phyloP scores from a whole-genome alignment of 2,888 invertebrate species.

The Microplitis manilae region DNA sequence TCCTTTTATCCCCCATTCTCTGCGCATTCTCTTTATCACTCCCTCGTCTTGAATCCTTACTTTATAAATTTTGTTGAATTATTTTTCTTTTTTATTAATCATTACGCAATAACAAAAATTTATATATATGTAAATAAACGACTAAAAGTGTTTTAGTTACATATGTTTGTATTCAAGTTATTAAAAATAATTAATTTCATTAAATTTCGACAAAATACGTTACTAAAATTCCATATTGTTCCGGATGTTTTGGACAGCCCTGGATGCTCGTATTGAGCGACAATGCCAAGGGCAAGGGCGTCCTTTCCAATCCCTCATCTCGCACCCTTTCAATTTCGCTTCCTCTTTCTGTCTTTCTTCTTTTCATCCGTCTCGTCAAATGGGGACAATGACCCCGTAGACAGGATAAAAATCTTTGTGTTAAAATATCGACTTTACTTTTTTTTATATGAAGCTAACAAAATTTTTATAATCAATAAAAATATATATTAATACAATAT shows the following conservation, averaged over 20 bases:
- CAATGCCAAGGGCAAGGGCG: constrained; percentile 73
- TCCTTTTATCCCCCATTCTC: neutral
- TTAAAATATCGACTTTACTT: neutral
- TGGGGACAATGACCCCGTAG: constrained; percentile 38
- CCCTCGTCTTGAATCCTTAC: neutral
- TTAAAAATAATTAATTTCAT: neutral
- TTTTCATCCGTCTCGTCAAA: constrained; percentile 22
- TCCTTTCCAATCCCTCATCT: constrained; percentile 59
- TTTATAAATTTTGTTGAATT: constrained; percentile 1
- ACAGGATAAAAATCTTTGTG: neutral
- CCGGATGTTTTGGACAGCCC: constrained; percentile 68
- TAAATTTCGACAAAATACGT: constrained; percentile 9
- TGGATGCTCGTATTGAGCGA: constrained; percentile 71
- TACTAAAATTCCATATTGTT: constrained; percentile 19
- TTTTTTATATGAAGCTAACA: neutral
- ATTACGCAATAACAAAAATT: too few relatives aligned
- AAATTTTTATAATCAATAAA: too few relatives aligned
- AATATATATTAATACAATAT: too few relatives aligned
- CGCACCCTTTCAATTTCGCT: constrained; percentile 25
- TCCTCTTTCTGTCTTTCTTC: constrained; percentile 37
- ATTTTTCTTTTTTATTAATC: neutral
- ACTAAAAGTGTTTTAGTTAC: too few relatives aligned
- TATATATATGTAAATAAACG: too few relatives aligned
- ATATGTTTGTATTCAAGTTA: neutral
- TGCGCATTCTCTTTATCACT: neutral